phyloP scores from a whole-genome alignment of 2,113 vertebrate species.

The Bagarius yarrelli region DNA sequence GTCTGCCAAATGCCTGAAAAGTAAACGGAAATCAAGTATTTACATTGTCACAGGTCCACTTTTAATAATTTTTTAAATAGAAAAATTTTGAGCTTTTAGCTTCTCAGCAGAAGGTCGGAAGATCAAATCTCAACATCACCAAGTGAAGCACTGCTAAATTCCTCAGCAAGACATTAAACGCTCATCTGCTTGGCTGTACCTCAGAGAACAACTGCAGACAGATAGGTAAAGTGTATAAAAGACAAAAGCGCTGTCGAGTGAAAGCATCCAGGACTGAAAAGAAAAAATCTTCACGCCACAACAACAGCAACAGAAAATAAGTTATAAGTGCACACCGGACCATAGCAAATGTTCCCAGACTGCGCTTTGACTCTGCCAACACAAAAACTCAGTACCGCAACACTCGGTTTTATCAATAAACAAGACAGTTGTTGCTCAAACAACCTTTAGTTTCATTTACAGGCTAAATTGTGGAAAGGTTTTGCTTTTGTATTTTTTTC shows the following conservation, averaged over 20 bases:
- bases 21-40: too few relatives aligned
- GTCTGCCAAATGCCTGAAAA: too few relatives aligned
- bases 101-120: background rate
- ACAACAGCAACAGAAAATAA: background rate
- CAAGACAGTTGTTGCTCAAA: background rate
- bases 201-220: too few relatives aligned
- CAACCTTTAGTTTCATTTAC: constrained; percentile 28
- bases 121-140: background rate
- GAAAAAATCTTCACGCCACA: background rate
- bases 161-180: background rate
- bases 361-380: background rate
- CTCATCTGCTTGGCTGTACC: background rate
- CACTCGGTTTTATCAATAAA: background rate
- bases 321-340: background rate
- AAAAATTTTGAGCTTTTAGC: too few relatives aligned
- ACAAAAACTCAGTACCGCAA: background rate
- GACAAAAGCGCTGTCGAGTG: too few relatives aligned
- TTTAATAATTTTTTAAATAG: too few relatives aligned
- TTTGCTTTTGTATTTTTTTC: constrained; percentile 8
- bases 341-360: background rate
- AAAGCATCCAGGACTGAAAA: background rate
- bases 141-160: background rate
- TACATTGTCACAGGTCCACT: too few relatives aligned
- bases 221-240: too few relatives aligned
- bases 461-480: constrained; percentile 8